Evolutionary conservation across 2,888 invertebrate species (phyloP), one percentile per base, ranked within the genome.

Genomic region (Celastrina argiolus): DNA sequence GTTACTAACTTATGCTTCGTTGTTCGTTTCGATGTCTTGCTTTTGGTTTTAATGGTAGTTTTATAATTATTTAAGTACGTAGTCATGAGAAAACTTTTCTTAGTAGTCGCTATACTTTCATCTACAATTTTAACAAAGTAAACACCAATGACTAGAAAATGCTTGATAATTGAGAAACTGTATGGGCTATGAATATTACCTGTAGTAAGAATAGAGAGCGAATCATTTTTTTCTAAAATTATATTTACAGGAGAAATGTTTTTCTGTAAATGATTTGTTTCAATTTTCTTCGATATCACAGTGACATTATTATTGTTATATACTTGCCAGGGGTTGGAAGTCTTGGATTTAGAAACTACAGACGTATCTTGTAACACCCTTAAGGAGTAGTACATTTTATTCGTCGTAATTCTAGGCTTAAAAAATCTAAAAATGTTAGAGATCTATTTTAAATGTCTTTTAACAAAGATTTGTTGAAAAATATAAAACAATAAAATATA

Each of bases 351-450:
- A 22, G 51, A 22, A 22, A 10, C 1, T 0, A 26, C n/a, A n/a
- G n/a, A n/a, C n/a, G n/a, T 22, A 1, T 22, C 51, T 51, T 22
- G 22, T 22, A 51, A 26, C 22, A 14, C 12, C 22, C 26, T 51
- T 12, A 51, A 2, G 14, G 22, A 14, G 14, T 51, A 10, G 26
- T 51, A 51, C 26, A 26, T 51, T 1, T 51, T 51, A 51, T 12
- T 4, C 12, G 36, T 36, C 6, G 51, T 51, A 22, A 12, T 51
- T 10, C 18, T 18, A 51, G 22, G 51, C 12, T 14, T 51, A 51
- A 51, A 51, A 26, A 3, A 1, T 22, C 51, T 51, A 71, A 67
- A 68, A 73, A 72, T 14, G 68, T 73, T 59, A 69, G 71, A 63
- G n/a, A n/a, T n/a, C n/a, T n/a, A n/a, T n/a, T n/a, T n/a, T n/a